Base-by-base conservation (phyloP, 2,888 invertebrate species). In the Odontothrips loti region DNA sequence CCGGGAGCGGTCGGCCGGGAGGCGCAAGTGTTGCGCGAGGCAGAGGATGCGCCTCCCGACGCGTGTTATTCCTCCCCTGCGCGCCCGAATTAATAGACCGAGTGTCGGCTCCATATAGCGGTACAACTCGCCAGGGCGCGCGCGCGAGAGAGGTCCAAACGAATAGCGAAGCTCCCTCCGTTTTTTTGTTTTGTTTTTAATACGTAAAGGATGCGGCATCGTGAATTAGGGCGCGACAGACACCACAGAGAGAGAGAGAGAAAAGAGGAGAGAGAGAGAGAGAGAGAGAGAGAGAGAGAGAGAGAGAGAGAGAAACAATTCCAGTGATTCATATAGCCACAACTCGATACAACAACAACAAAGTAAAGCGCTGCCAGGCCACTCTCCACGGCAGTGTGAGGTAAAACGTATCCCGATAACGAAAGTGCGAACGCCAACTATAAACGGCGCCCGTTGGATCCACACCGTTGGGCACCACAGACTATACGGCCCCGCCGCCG, bases 361-460 rank as follows among this genome's bases (percentile, higher is more conserved):
- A 75, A 75, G 68, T 75, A 75, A 58, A 75, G 68, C 68, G 23
- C 12, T 27, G 23, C 27, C 68, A 11, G 68, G 68, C 27, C 68
- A 23, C n/a, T n/a, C 58, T 11, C 20, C 58, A 23, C 9, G 68
- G 68, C 51, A 10, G 15, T 12, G 51, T 51, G 51, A 12, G 51
- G 51, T 2, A 20, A 10, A 51, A 20, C 51, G 51, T 20, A 17
- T 2, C 6, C 23, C 68, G 68, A 75, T 75, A 75, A 75, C 68
- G 68, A 75, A 75, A 75, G 68, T 75, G 68, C 27, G 68, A 75
- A 75, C 68, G 68, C 68, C 68, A 1, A 75, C 68, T 27, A 75
- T 75, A 27, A 27, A 27, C 68, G 68, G 8, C 27, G 23, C 23
- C 23, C 58, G n/a, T n/a, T n/a, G 20, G 20, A 58, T 58, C 58